These are phyloP conservation scores for Novumbra hubbsi DNA, from an alignment of 2,797 vertebrate genomes.

Conservation along the genomic window DNA sequence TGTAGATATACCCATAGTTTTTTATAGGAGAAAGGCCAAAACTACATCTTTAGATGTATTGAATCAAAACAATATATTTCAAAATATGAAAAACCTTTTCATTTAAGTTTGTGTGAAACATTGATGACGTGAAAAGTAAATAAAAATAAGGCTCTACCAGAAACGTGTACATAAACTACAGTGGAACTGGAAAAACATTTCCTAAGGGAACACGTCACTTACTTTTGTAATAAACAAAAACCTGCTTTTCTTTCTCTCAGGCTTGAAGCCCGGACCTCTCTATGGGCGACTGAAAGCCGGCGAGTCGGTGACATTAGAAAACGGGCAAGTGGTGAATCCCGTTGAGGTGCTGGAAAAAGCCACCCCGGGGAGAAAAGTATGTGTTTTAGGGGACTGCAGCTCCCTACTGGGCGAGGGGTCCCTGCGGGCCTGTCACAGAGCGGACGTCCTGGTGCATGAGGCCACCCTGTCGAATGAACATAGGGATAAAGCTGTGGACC, in stretches of 20 bases:
- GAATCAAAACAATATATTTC: no score
- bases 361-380: constrained; percentile 84
- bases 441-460: constrained; percentile 88
- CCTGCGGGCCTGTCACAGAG: constrained; percentile 66
- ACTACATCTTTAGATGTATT: constrained; percentile 17
- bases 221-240: not conserved
- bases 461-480: constrained; percentile 84
- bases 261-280: constrained; percentile 83
- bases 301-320: constrained; percentile 73
- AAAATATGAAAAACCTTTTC: not conserved
- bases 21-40: not conserved
- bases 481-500: constrained; percentile 79
- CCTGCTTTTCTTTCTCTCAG: constrained; percentile 57
- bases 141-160: not conserved
- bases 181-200: not conserved
- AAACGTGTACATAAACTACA: not conserved
- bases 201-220: not conserved
- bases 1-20: no score
- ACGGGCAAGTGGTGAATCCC: constrained; percentile 69
- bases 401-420: constrained; percentile 66
- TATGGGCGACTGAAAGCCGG: constrained; percentile 88
- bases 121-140: not conserved
- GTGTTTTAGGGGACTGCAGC: constrained; percentile 89
- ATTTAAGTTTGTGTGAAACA: not conserved
- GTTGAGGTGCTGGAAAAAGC: constrained; percentile 78